Evolutionary conservation across 2,797 vertebrate species (phyloP).

Genomic region (Lutjanus campechanus): DNA sequence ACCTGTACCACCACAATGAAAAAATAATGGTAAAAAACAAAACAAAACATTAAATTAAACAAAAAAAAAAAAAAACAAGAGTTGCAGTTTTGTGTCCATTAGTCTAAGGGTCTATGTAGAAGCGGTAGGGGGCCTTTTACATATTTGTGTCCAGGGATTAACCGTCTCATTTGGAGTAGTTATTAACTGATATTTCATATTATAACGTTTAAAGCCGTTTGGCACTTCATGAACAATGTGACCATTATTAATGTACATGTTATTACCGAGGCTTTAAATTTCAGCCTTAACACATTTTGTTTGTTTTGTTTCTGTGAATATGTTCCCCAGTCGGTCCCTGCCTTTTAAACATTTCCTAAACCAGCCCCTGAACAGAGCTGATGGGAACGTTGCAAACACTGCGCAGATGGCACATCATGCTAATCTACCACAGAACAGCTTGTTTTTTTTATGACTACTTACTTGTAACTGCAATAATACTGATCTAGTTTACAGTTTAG

Average conservation of each 20-base stretch:
- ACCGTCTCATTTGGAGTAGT: neutral
- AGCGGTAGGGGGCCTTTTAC: neutral
- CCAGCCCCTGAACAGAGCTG: neutral
- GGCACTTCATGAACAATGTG: neutral
- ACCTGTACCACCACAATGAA: too few relatives aligned
- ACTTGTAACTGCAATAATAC: neutral
- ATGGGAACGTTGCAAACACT: too few relatives aligned
- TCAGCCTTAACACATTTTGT: neutral
- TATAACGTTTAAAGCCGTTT: neutral
- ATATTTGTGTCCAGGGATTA: neutral
- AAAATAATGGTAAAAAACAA: too few relatives aligned
- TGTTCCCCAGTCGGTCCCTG: too few relatives aligned
- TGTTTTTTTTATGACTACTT: neutral
- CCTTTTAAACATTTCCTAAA: neutral
- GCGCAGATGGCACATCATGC: neutral
- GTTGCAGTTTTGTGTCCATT: neutral
- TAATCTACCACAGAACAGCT: neutral
- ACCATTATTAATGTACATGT: neutral
- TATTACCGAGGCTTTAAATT: neutral
- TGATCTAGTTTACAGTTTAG: neutral
- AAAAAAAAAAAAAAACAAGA: too few relatives aligned
- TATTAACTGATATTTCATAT: neutral
- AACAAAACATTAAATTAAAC: too few relatives aligned
- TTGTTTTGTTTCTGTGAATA: neutral
- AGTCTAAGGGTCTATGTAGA: neutral